Evolutionary conservation across 2,113 vertebrate genomes (phyloP), one percentile per base, ranked within the genome.

Genomic region (Corythornis cristatus): DNA sequence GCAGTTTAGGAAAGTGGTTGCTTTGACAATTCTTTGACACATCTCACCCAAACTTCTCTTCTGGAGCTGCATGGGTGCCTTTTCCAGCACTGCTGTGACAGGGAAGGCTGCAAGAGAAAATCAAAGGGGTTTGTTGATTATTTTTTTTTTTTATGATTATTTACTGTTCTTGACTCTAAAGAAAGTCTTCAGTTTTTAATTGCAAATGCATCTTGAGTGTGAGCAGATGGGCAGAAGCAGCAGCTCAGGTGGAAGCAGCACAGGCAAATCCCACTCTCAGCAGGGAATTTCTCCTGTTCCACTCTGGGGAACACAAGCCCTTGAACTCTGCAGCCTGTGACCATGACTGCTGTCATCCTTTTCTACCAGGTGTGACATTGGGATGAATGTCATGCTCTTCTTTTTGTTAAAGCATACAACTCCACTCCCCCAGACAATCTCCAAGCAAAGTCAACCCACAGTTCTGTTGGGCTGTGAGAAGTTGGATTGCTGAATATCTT

Each of bases 161-260:
- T 57, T 57, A n/a, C 57, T 78, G 5, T 90, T 78, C 26, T 62
- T 62, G 42, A 50, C 46, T 66, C 42, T 83, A 56, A 72, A 50
- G 62, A 11, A 43, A 83, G 37, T 50, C 53, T 68, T 64, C 25
- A 20, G 6, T 26, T 90, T 86, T 90, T 74, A 35, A 16, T 7
- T 81, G 84, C 29, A 78, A 50, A 40, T 0, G 0, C 29, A 12
- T 45, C 45, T 60, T 48, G 22, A 75, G 28, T 0, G 0, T 56
- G 53, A 89, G 33, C 43, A 67, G 85, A 72, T 56, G 61, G 57
- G 43, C 82, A 87, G 65, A 74, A 65, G 46, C 81, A 80, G 86
- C 19, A 33, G 66, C 43, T 86, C 74, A 67, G 70, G 74, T 93
- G 66, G 57, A 72, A 64, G 12, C 3, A 8, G 40, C 19, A 22